Percentiles rank a stretch among this genome's conserved stretches.
phyloP scores from a whole-genome alignment of 2,888 invertebrate species.

The Saturnia japonica region DNA sequence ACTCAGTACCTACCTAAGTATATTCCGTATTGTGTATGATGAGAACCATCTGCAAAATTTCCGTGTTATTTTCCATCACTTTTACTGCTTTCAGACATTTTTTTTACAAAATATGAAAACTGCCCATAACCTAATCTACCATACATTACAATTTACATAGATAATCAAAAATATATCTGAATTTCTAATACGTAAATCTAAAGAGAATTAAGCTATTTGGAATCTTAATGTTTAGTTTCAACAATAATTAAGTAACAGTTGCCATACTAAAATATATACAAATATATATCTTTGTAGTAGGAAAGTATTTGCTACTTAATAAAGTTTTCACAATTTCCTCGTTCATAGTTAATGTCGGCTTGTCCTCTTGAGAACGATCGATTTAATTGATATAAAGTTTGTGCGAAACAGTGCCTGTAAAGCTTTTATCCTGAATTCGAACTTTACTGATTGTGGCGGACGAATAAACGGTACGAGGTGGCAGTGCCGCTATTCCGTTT shows the following conservation, averaged over 20 bases:
- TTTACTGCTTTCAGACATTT: neutral
- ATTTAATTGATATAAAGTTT: conserved; percentile 47
- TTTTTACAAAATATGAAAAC: neutral
- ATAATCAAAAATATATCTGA: neutral
- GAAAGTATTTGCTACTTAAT: neutral
- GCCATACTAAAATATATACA: neutral
- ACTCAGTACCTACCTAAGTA: conserved; percentile 40
- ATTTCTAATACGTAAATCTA: neutral
- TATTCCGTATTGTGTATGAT: conserved; percentile 35
- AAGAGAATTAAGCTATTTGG: neutral
- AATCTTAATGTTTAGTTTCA: neutral
- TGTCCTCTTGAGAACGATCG: conserved; percentile 32
- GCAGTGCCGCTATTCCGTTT: conserved; percentile 31
- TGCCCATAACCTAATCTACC: neutral
- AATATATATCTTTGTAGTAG: neutral
- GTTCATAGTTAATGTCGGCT: conserved; percentile 1
- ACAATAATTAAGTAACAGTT: neutral
- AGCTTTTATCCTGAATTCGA: conserved; percentile 33
- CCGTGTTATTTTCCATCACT: conserved; percentile 21
- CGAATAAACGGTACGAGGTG: conserved; percentile 25
- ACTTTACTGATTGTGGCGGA: conserved; percentile 28
- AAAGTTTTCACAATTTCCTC: neutral
- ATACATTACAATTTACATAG: neutral
- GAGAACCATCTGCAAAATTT: conserved; percentile 30
- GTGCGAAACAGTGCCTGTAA: conserved; percentile 32